A percentile compares a stretch with the other conserved stretches of the same genome.
Conservation (phyloP, 2,888 invertebrate genomes). For the Meganola albula region DNA sequence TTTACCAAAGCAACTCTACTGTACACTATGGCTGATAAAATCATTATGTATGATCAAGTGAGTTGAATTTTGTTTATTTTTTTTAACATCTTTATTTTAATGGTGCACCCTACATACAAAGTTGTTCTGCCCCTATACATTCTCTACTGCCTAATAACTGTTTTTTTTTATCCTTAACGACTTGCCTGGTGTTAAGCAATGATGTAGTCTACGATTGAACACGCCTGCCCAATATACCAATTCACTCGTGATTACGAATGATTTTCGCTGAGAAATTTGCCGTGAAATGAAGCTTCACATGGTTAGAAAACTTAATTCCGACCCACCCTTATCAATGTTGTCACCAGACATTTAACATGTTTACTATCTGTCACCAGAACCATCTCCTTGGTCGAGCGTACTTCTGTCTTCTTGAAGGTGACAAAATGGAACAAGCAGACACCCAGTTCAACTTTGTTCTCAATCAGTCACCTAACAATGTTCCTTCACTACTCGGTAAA, state of each 20-base stretch:
- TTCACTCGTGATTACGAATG: too few relatives aligned
- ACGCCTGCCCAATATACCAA: too few relatives aligned
- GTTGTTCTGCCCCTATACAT: too few relatives aligned
- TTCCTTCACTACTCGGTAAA: slow-evolving; percentile 97
- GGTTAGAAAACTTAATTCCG: not conserved
- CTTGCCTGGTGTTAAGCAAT: too few relatives aligned
- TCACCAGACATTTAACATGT: not conserved
- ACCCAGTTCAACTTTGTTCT: slow-evolving; percentile 99
- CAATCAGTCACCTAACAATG: slow-evolving; percentile 96
- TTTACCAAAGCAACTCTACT: slow-evolving; percentile 97
- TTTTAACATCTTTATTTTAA: too few relatives aligned
- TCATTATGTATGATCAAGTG: slow-evolving; percentile 99
- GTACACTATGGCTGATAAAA: slow-evolving; percentile 99
- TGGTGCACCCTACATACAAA: too few relatives aligned
- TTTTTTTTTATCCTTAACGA: too few relatives aligned
- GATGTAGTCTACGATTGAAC: too few relatives aligned
- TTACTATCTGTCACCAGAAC: slow-evolving; percentile 80
- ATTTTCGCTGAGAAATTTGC: too few relatives aligned
- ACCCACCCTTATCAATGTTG: not conserved
- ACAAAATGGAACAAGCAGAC: slow-evolving; percentile 99
- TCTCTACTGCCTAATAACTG: too few relatives aligned
- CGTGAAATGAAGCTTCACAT: not conserved
- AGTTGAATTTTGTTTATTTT: slow-evolving; percentile 18
- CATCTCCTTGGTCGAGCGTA: slow-evolving; percentile 98
- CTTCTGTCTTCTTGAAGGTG: slow-evolving; percentile 98